Evolutionary conservation across 2,888 invertebrate species (phyloP), one percentile per base, ranked within the genome.

Genomic region (Morpho deidamia): DNA sequence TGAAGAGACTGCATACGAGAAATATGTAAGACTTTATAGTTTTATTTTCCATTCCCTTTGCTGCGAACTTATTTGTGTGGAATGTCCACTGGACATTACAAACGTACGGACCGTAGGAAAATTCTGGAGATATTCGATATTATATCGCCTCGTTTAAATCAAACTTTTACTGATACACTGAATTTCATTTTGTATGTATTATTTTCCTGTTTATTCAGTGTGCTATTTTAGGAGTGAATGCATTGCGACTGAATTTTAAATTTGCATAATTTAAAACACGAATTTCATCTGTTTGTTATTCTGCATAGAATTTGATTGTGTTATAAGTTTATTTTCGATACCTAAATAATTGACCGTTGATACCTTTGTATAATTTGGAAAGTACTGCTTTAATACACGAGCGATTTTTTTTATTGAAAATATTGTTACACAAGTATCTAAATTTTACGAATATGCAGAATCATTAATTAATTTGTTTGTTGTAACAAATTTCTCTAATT

Each of bases 11-110:
- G 63, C 61, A 69, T 61, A 61, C 58, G 60, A 64, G 68, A 65
- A 68, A 67, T 75, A 71, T 74, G 71, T 77, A 70, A 69, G 67
- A 71, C 66, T 62, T 52, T 44, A 40, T 53, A 54, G 66, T 77
- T 76, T 74, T 78, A 76, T 81, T 79, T 23, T 73, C 59, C 63
- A 53, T 69, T 68, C 67, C 64, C 68, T 71, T 74, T 71, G 68
- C 65, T 59, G 65, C 63, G 61, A 65, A 64, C 63, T 78, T 76
- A 70, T 72, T 74, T 72, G 68, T 64, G 63, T 51, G 63, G 71
- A 70, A 70, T 72, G 71, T 75, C 71, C 75, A 69, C 61, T 70
- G 42, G 43, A 35, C 45, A n/a, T n/a, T n/a, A n/a, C n/a, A 45
- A 48, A 49, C 34, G 48, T 14, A 38, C 32, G 7, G 44, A n/a